Percentiles rank a stretch among this genome's conserved stretches.
Evolutionary conservation across 2,113 vertebrate genomes (phyloP).

Genomic region (Neogobius melanostomus): DNA sequence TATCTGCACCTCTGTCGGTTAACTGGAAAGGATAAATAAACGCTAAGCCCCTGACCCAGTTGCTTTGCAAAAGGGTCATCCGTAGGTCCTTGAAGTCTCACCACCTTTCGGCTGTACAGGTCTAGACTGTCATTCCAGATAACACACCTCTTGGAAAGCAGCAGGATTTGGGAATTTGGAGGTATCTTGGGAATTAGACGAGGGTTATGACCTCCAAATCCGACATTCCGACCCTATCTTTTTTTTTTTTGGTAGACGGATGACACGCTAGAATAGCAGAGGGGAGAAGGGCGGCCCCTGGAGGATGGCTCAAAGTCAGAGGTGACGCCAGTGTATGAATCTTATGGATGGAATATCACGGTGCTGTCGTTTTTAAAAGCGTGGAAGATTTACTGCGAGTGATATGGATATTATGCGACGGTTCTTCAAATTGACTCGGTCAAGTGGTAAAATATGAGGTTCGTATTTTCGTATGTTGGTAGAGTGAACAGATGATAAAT

Average conservation of each 20-base stretch:
- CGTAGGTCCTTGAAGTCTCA: constrained; percentile 28
- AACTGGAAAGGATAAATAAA: constrained; percentile 40
- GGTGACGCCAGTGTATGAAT: constrained; percentile 49
- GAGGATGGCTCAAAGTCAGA: constrained; percentile 29
- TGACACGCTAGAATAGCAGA: constrained; percentile 31
- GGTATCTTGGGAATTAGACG: constrained; percentile 36
- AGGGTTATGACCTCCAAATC: constrained; percentile 56
- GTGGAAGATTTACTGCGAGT: constrained; percentile 24
- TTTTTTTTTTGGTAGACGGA: constrained; percentile 19
- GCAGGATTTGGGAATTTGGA: constrained; percentile 14
- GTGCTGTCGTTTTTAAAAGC: constrained; percentile 34
- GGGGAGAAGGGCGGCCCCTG: constrained; percentile 25
- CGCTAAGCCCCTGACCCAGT: constrained; percentile 21
- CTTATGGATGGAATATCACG: constrained; percentile 42
- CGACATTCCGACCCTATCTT: background rate
- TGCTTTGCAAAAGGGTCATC: constrained; percentile 29
- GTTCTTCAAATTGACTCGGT: constrained; percentile 25
- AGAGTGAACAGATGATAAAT: background rate
- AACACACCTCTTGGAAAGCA: constrained; percentile 32
- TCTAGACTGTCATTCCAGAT: constrained; percentile 37
- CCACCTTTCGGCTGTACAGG: constrained; percentile 39
- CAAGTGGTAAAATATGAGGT: background rate
- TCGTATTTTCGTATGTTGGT: background rate
- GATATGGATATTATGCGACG: constrained; percentile 36
- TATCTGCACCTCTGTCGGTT: constrained; percentile 23